Percentiles rank a stretch among this genome's conserved stretches.
Evolutionary conservation across 2,797 vertebrate genomes (phyloP).

Genomic region (Platyrinchus mystaceus): DNA sequence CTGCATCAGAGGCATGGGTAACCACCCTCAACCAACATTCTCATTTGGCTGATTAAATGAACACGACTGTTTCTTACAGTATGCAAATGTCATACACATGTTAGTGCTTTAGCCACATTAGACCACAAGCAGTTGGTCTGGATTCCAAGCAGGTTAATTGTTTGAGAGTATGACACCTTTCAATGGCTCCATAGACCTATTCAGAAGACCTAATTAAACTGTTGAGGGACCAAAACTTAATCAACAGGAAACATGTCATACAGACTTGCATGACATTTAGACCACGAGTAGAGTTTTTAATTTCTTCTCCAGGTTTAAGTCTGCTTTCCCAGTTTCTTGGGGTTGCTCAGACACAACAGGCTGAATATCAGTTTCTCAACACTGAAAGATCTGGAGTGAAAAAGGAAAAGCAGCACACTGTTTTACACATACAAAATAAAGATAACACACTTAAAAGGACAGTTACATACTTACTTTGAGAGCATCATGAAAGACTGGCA

Average conservation of each 20-base stretch:
- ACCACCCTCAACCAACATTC: neutral
- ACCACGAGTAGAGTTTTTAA: neutral
- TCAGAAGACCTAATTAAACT: neutral
- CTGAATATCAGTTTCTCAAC: neutral
- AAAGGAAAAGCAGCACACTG: neutral
- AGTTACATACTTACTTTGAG: constrained; percentile 84
- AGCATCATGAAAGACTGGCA: constrained; percentile 97
- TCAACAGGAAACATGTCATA: neutral
- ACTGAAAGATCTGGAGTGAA: neutral
- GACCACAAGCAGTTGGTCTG: neutral
- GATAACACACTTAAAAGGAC: neutral
- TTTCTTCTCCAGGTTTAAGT: neutral
- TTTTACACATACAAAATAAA: neutral
- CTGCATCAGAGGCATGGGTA: neutral
- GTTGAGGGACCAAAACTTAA: neutral
- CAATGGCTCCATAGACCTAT: neutral
- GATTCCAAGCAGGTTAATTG: constrained; percentile 25
- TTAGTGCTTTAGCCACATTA: neutral
- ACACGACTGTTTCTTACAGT: neutral
- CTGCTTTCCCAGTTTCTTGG: neutral
- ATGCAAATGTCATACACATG: neutral
- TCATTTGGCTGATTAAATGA: neutral
- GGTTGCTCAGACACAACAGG: neutral
- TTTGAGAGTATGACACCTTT: neutral
- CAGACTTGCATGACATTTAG: neutral